These are phyloP conservation scores for Apotomis capreana DNA, from an alignment of 2,888 invertebrate genomes.

Conservation along the genomic window DNA sequence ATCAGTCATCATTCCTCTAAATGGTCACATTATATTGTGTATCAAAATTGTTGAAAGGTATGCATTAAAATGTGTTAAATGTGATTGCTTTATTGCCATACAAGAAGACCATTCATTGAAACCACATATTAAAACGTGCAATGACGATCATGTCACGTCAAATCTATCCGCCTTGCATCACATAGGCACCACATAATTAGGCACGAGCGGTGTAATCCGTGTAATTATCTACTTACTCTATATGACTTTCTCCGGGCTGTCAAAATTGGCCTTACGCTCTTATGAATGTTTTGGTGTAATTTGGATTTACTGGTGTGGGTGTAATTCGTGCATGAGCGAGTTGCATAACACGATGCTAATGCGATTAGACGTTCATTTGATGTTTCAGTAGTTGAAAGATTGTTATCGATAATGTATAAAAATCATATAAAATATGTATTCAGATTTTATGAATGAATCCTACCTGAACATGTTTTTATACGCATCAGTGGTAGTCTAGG, in stretches of 20 bases:
- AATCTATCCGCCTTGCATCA: slow-evolving; percentile 28
- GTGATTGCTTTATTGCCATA: slow-evolving; percentile 24
- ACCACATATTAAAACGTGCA: slow-evolving; percentile 19
- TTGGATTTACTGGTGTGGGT: slow-evolving; percentile 46
- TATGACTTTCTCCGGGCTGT: slow-evolving; percentile 55
- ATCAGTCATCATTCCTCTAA: no score
- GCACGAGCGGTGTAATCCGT: slow-evolving; percentile 30
- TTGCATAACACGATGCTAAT: slow-evolving; percentile 32
- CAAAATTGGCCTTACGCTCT: slow-evolving; percentile 52
- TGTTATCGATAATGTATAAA: neutral
- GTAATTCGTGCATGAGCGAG: slow-evolving; percentile 51
- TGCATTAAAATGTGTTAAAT: slow-evolving; percentile 5
- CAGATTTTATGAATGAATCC: no score
- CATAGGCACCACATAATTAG: slow-evolving; percentile 35
- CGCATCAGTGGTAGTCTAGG: no score
- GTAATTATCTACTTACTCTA: slow-evolving; percentile 36
- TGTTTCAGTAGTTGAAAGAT: slow-evolving; percentile 20
- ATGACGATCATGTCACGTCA: slow-evolving; percentile 23
- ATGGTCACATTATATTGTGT: no score
- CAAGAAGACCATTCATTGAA: neutral
- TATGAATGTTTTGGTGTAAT: slow-evolving; percentile 48
- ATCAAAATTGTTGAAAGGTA: no score
- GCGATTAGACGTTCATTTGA: slow-evolving; percentile 28
- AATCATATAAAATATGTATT: neutral
- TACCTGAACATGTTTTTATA: no score